Base-by-base conservation (phyloP, 2,888 invertebrate genomes). In the Philhelius pedissequus region DNA sequence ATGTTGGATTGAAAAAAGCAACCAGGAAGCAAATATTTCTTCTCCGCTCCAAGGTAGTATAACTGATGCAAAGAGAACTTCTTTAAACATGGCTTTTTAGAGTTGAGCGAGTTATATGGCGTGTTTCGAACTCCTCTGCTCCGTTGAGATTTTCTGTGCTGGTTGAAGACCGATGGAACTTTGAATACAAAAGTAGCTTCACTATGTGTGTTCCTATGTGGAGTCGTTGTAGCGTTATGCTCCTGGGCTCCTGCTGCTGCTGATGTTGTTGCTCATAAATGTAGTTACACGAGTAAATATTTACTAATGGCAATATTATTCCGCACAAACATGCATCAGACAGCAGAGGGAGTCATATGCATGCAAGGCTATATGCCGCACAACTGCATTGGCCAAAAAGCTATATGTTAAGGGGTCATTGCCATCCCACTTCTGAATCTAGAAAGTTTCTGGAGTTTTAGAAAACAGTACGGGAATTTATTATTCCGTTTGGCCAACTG, bases 401-500 rank as follows among this genome's bases (percentile, higher is more conserved):
- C n/a, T n/a, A n/a, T n/a, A n/a, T n/a, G n/a, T n/a, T 30, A 13
- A 4, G 18, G 40, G 15, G n/a, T 7, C 70, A 25, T 35, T 25
- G 6, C 30, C 43, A 45, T 54, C 25, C 7, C 27, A 15, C 60
- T 27, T 15, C 60, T 30, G 40, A 27, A 43, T 70, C 22, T 6
- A 50, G 38, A 50, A 38, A 52, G 66, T 79, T 71, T 48, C 54
- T 68, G 43, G 70, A 62, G 64, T 64, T 64, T 75, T 71, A 52
- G 84, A 54, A 70, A 83, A 74, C 79, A 79, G 74, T 74, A n/a
- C n/a, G 56, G 35, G 71, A 80, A 84, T 84, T 84, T 84, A 84
- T 84, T 84, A 84, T 84, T 84, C 84, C 80, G 80, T 84, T 84
- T 84, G 84, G 84, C 80, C 71, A 76, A 84, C 74, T 84, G 84